phyloP scores from a whole-genome alignment of 1,140 invertebrate genomes.

The Bombus ignitus region DNA sequence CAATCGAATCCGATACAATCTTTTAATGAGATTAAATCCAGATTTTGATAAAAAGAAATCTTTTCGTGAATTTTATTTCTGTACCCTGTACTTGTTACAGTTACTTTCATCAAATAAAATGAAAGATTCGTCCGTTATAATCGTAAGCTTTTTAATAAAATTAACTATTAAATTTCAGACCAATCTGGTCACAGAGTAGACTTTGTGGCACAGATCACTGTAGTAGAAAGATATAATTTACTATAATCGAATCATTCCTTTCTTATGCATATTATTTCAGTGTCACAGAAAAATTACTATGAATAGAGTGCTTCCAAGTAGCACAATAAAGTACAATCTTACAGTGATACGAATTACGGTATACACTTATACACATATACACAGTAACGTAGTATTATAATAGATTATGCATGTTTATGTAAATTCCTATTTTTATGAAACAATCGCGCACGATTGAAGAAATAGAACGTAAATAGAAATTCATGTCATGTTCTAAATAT shows the following conservation, averaged over 20 bases:
- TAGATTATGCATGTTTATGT: neutral
- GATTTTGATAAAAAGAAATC: neutral
- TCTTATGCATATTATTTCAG: neutral
- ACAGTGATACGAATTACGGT: too few relatives aligned
- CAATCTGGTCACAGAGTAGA: neutral
- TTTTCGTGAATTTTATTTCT: too few relatives aligned
- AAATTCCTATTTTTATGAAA: neutral
- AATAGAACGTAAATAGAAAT: neutral
- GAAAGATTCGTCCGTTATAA: neutral
- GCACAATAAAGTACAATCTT: neutral
- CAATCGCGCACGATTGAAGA: too few relatives aligned
- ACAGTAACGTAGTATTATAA: too few relatives aligned
- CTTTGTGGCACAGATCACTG: neutral
- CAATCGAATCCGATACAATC: too few relatives aligned
- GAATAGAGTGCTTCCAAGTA: neutral
- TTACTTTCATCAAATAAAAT: neutral
- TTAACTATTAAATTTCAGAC: neutral
- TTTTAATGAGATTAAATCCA: neutral
- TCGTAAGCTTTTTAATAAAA: neutral
- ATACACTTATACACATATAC: too few relatives aligned
- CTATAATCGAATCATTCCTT: neutral
- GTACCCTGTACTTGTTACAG: neutral
- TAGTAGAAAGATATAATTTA: neutral
- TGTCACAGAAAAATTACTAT: neutral
- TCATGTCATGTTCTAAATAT: neutral